Evolutionary conservation across 2,888 invertebrate species (phyloP), one percentile per base, ranked within the genome.

Genomic region (Pandemis corylana): DNA sequence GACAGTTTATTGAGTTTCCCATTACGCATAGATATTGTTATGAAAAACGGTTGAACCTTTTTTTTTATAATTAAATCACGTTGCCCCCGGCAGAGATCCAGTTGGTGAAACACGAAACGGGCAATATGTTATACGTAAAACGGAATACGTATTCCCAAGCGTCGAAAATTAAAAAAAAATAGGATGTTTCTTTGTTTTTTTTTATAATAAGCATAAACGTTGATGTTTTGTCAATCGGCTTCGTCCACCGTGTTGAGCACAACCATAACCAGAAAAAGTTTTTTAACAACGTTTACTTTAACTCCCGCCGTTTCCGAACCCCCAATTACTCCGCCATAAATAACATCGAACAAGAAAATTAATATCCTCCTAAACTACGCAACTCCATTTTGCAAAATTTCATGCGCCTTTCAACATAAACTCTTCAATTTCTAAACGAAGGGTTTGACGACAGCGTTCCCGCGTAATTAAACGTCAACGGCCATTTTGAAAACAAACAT

Each of bases 401-500:
- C 51, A 74, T 51, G 64, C 41, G 49, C 49, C 36, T 46, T 46
- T 62, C 66, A 49, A 62, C 49, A 56, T 72, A 56, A 59, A 71
- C 28, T 49, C 49, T 72, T 72, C 10, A 71, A 46, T 68, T 62
- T 72, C 53, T 56, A 72, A 62, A 66, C 49, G 46, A 56, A 63
- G 76, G 74, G 72, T 68, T 59, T 79, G 74, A 77, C 73, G 76
- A 73, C 75, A 75, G 76, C 68, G 72, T 87, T 83, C 78, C 82
- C 82, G 81, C 86, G 87, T 90, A 90, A 92, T 92, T 92, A 90
- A 90, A 91, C 85, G 90, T 90, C 91, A 86, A 72, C 73, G 59
- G 71, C 73, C 68, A 68, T 59, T 68, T 68, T 68, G 68, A 53
- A 61, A 42, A 65, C 69, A 64, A 72, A 65, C 69, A 69, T 73